These are phyloP conservation scores for Felis chaus DNA, from an alignment of 2,113 vertebrate genomes.

Conservation along the genomic window DNA sequence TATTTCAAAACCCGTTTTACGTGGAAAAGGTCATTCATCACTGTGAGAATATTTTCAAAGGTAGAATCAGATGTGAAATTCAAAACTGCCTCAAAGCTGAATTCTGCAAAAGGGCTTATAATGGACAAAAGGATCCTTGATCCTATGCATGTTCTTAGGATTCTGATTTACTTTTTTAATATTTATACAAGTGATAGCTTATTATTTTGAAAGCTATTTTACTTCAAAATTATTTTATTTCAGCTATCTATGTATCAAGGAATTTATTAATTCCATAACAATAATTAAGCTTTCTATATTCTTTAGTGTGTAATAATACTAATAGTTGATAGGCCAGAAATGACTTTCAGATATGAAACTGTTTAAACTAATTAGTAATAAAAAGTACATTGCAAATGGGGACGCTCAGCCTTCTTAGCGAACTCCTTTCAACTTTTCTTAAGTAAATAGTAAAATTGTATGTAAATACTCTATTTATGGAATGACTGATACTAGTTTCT, in stretches of 20 bases:
- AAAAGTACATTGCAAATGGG: background rate
- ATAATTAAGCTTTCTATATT: background rate
- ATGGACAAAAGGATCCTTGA: conserved; percentile 25
- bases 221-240: background rate
- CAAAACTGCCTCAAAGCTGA: conserved; percentile 74
- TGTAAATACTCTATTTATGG: background rate
- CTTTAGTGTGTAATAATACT: background rate
- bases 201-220: background rate
- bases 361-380: background rate
- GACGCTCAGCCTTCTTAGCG: background rate
- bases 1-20: conserved; percentile 68
- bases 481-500: background rate
- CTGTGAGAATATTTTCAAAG: conserved; percentile 78
- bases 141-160: conserved; percentile 1
- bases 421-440: background rate
- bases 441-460: conserved; percentile 12
- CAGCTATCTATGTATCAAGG: background rate
- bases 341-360: background rate
- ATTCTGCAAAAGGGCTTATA: conserved; percentile 57
- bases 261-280: background rate
- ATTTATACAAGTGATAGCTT: background rate
- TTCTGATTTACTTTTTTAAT: background rate
- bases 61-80: conserved; percentile 76
- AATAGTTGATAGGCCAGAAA: background rate
- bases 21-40: conserved; percentile 78